Evolutionary conservation across 37 sponge, comb jelly and placozoan genomes (phyloP), one percentile per base, ranked within the genome.

Genomic region (Cliona cf. orientalis): DNA sequence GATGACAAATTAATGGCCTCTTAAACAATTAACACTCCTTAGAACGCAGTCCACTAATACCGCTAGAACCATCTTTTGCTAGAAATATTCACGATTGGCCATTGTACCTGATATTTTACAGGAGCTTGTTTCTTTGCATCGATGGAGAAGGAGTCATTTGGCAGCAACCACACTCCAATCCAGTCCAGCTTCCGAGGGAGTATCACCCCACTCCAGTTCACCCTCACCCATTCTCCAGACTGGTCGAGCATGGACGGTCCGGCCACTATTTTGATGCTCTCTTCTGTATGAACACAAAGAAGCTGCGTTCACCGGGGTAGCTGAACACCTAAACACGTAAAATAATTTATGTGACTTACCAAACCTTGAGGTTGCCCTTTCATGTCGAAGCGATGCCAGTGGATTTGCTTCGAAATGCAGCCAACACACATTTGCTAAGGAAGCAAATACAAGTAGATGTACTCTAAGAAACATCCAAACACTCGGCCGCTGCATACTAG

Each of bases 151-250:
- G 63, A 45, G 60, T 46, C 44, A 2, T 71, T 34, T 12, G 89
- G 78, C 19, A 84, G 79, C 1, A 84, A 58, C 78, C 71, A 90
- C 49, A 84, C 76, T 1, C 85, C 90, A 0, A 90, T 58, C 80
- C 85, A 71, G 80, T 90, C 90, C 2, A 69, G 42, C 3, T 73
- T 64, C 55, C 37, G 31, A 0, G 85, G 85, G 1, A 58, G 11
- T 17, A 23, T 22, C 1, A 89, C 70, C 22, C 74, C 67, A 0
- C 58, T 68, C 73, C 84, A 90, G 26, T 67, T 65, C 22, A 90
- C 74, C 0, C 32, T 84, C 60, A 79, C 75, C 90, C 85, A 90
- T 17, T 72, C 53, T 1, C 79, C 80, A 7, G 85, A 74, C 23
- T 42, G 56, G 35, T 78, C 44, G 32, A 78, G 65, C 2, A 45